Percentiles rank a stretch among this genome's conserved stretches.
Evolutionary conservation across 2,888 invertebrate genomes (phyloP).

Genomic region (Saturnia japonica): DNA sequence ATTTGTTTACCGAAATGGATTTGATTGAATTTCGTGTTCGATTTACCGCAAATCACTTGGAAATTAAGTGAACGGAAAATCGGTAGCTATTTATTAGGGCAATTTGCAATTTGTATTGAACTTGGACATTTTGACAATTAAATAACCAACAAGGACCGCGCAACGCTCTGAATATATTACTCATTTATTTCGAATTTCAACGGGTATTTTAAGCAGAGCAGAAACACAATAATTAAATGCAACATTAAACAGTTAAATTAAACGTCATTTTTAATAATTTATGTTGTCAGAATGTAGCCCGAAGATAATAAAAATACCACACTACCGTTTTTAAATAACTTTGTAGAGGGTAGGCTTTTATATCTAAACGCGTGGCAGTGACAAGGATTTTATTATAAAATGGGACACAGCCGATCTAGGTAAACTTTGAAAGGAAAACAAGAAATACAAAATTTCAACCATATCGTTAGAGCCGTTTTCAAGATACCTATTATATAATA

Average conservation of each 20-base stretch:
- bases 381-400: background rate
- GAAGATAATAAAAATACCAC: no score
- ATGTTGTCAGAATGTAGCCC: background rate
- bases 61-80: conserved; percentile 15
- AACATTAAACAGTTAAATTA: background rate
- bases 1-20: conserved; percentile 22
- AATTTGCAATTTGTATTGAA: conserved; percentile 5
- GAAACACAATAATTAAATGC: background rate
- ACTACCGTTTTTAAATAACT: background rate
- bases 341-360: background rate
- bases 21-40: conserved; percentile 23
- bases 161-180: background rate
- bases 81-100: conserved; percentile 14
- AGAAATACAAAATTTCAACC: no score
- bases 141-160: background rate
- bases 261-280: background rate
- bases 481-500: no score
- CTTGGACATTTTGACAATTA: conserved; percentile 10
- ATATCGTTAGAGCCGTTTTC: no score
- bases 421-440: no score
- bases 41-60: conserved; percentile 13
- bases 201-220: background rate
- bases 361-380: background rate
- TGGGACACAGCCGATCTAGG: background rate
- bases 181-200: background rate